Evolutionary conservation across 2,888 invertebrate genomes (phyloP), one percentile per base, ranked within the genome.

Genomic region (Ceratothoa steindachneri): DNA sequence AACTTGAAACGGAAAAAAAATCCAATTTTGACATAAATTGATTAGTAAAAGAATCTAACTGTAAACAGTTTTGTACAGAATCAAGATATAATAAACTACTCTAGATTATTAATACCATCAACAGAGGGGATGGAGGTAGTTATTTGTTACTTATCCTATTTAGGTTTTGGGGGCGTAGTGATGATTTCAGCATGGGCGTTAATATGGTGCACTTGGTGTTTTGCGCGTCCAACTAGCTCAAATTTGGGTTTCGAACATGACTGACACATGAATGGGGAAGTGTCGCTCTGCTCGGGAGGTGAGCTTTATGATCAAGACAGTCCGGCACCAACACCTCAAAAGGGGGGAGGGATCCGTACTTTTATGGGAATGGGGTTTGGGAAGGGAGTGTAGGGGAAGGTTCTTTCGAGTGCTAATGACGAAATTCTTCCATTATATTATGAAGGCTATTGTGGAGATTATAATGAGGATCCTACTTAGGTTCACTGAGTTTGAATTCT

Each of bases 211-310:
- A 60, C 60, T 60, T 60, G 19, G 60, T 60, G 60, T 24, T 60
- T 15, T 22, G 2, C 3, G 3, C 1, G 9, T 24, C 19, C 60
- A 12, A 60, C 19, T 51, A 19, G 19, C 1, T n/a, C 15, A 51
- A 19, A 51, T 51, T 19, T n/a, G n/a, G 15, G 52, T 60, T 60
- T 60, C 27, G 60, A 60, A 60, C 12, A 22, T 60, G 60, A 60
- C 60, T 55, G 60, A 60, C 60, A 60, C 22, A 60, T 60, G 60
- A 60, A 60, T 60, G 60, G 12, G 24, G 60, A 60, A 60, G 60
- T 60, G 60, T 60, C 60, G 3, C 3, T 4, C 3, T 1, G 60
- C 60, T 60, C 24, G n/a, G 19, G 24, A 24, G 60, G n/a, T 15
- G 24, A 60, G 60, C 27, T 60, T 55, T 60, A 60, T 24, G 2